Evolutionary conservation across 2,888 invertebrate species (phyloP), one percentile per base, ranked within the genome.

Genomic region (Athripsodes cinereus): DNA sequence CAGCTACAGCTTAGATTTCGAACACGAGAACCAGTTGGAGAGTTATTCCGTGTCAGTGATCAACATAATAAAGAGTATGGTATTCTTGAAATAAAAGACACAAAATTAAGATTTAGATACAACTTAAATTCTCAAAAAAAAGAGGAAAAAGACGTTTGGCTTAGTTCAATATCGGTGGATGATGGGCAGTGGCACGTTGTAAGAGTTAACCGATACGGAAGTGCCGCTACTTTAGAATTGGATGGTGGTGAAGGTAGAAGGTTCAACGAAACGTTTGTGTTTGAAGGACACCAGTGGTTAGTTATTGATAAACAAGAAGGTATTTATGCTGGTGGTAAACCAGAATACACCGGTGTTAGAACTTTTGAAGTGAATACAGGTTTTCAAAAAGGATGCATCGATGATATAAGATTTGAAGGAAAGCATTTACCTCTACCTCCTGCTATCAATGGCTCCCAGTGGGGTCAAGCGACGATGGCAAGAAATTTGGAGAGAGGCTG

Each of bases 121-220:
- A 79, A 81, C 66, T 68, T 81, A 48, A 80, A 80, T 65, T 72
- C 73, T 55, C 66, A 73, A 47, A 68, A 72, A 55, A 74, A 76
- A 10, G 75, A 76, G 64, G 75, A 76, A 58, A 70, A 72, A 46
- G 71, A 72, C 55, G 67, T 81, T 48, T 71, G 73, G 69, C 66
- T 78, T 50, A 71, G 72, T 3, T 69, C 70, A 53, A 72, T 78
- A 13, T 69, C 69, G 22, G 79, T 80, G 16, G 76, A 77, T 57
- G 74, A 80, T 66, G 82, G 82, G 3, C 76, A 77, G 63, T 82
- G 81, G 81, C 82, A 82, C 66, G 74, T 75, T 1, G 75, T 76
- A 8, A 70, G 71, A 57, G 74, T 78, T 20, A 68, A 71, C 31
- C 69, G 81, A 10, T 74, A 71, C 60, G 80, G 80, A 2, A 73